Evolutionary conservation across 2,888 invertebrate species (phyloP).

Genomic region (Liposcelis brunnea): DNA sequence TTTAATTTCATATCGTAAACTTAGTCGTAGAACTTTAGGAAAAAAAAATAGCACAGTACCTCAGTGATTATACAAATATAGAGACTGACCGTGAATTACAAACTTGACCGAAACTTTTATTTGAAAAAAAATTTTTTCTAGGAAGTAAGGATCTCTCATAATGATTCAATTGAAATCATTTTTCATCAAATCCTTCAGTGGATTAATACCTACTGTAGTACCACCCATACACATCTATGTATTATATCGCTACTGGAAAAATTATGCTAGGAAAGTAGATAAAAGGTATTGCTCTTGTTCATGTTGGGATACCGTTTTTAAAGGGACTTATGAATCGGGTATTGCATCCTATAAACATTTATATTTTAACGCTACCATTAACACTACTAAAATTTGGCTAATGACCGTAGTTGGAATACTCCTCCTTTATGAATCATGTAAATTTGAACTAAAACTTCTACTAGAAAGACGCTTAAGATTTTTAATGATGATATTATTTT

Average conservation of each 20-base stretch:
- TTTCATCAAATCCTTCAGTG: conserved; percentile 1
- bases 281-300: conserved; percentile 47
- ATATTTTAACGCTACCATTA: conserved; percentile 49
- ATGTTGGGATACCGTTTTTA: conserved; percentile 62
- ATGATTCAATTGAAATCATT: neutral
- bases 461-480: conserved; percentile 34
- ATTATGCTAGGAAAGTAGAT: conserved; percentile 46
- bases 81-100: too few relatives aligned
- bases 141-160: too few relatives aligned
- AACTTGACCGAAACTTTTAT: too few relatives aligned
- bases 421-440: conserved; percentile 41
- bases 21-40: too few relatives aligned
- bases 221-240: conserved; percentile 43
- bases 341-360: conserved; percentile 50
- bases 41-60: too few relatives aligned
- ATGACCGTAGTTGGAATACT: conserved; percentile 39
- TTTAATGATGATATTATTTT: conserved; percentile 44
- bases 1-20: too few relatives aligned
- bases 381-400: conserved; percentile 48
- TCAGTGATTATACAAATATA: too few relatives aligned
- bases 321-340: conserved; percentile 53
- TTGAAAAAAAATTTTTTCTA: too few relatives aligned
- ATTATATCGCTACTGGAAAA: conserved; percentile 47
- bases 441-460: conserved; percentile 34
- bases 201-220: conserved; percentile 30